phyloP scores from a whole-genome alignment of 2,113 vertebrate genomes.

The Sapajus apella region DNA sequence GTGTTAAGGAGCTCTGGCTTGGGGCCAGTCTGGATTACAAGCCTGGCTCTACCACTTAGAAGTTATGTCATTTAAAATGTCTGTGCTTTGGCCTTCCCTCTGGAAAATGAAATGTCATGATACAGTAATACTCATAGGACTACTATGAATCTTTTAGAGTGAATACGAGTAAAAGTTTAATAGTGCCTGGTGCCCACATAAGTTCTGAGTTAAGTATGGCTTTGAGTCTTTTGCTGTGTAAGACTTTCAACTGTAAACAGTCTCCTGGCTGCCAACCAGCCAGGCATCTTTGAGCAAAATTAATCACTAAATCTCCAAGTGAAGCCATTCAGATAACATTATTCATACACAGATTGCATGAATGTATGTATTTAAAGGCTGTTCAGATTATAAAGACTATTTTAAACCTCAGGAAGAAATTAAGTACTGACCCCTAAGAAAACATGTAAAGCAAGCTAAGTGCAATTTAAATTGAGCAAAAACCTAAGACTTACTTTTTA shows the following conservation, averaged over 20 bases:
- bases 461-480: neutral
- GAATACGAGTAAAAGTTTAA: neutral
- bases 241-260: neutral
- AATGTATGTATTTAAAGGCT: neutral
- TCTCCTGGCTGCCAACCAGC: neutral
- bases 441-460: neutral
- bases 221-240: neutral
- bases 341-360: neutral
- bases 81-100: neutral
- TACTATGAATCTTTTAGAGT: neutral
- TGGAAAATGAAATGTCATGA: neutral
- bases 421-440: neutral
- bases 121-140: neutral
- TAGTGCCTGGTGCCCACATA: neutral
- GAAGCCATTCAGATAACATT: conserved; percentile 1
- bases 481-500: neutral
- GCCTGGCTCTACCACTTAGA: neutral
- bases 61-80: neutral
- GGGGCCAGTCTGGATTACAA: neutral
- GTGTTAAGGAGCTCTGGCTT: neutral
- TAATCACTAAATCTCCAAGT: neutral
- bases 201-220: neutral
- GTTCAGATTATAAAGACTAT: neutral
- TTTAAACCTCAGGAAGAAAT: neutral
- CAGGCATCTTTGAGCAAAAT: neutral